These are phyloP conservation scores for Apodemia duryi DNA, from an alignment of 2,888 invertebrate species.

Conservation along the genomic window DNA sequence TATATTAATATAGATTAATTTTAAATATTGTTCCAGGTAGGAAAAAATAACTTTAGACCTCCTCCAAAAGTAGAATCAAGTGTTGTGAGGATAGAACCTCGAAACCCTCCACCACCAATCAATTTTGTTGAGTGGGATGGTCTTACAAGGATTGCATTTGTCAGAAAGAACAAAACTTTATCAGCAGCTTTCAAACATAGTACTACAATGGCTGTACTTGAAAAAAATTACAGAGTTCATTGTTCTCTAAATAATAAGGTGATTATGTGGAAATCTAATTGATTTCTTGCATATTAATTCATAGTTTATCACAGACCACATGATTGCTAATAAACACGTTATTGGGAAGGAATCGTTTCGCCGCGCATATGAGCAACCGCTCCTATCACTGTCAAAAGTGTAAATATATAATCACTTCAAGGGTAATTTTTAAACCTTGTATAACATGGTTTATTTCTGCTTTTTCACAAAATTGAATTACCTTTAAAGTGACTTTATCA, in stretches of 20 bases:
- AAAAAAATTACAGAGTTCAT: conserved; percentile 94
- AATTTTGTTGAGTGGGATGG: conserved; percentile 99
- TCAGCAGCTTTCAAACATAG: conserved; percentile 93
- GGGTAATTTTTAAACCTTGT: no score
- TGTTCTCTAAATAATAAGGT: conserved; percentile 91
- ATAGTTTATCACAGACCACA: no score
- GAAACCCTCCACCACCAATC: conserved; percentile 97
- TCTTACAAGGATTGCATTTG: conserved; percentile 94
- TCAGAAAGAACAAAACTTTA: conserved; percentile 97
- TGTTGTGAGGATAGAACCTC: conserved; percentile 97
- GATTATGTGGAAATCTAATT: conserved; percentile 16
- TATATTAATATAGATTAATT: no score
- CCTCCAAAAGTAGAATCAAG: conserved; percentile 99
- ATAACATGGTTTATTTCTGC: no score
- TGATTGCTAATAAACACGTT: no score
- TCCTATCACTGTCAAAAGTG: no score
- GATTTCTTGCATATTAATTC: no score
- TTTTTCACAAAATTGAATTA: no score
- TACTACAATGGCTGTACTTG: conserved; percentile 89
- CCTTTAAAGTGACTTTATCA: no score
- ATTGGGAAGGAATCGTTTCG: no score
- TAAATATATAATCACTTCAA: no score
- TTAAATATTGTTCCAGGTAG: conserved; percentile 81
- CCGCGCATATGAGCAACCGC: no score
- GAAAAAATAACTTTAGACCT: conserved; percentile 98